These are phyloP conservation scores for Sclerurus mexicanus DNA, from an alignment of 2,113 vertebrate species.

Conservation along the genomic window DNA sequence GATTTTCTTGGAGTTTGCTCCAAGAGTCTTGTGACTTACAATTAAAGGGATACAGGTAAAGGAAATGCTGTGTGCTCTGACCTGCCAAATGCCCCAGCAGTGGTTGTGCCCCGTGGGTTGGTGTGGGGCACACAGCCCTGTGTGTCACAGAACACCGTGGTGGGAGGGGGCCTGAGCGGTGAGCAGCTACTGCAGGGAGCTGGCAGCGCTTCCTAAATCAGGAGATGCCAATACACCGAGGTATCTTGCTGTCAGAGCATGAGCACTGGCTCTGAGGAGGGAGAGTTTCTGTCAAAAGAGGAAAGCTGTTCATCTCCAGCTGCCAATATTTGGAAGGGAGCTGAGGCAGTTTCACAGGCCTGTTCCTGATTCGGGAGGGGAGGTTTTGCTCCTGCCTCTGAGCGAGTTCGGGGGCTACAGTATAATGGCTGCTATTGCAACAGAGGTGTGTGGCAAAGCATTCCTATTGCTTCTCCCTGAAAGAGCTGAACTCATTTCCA, in stretches of 20 bases:
- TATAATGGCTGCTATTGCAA: neutral
- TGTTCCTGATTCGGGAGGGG: neutral
- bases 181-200: neutral
- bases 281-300: neutral
- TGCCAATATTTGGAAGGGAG: neutral
- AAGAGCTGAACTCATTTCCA: neutral
- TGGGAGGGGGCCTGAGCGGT: neutral
- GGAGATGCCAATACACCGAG: neutral
- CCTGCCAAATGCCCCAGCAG: neutral
- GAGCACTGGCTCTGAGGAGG: neutral
- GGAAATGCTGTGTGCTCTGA: fast-evolving
- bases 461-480: neutral
- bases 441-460: neutral
- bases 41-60: neutral
- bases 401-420: neutral
- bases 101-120: neutral
- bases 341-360: neutral
- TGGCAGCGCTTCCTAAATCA: neutral
- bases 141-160: neutral
- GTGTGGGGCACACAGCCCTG: neutral
- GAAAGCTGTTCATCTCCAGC: neutral
- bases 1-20: neutral
- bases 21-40: neutral
- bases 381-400: neutral
- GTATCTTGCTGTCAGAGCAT: neutral